Evolutionary conservation across 2,797 vertebrate genomes (phyloP).

Genomic region (Enteromius treurensis): DNA sequence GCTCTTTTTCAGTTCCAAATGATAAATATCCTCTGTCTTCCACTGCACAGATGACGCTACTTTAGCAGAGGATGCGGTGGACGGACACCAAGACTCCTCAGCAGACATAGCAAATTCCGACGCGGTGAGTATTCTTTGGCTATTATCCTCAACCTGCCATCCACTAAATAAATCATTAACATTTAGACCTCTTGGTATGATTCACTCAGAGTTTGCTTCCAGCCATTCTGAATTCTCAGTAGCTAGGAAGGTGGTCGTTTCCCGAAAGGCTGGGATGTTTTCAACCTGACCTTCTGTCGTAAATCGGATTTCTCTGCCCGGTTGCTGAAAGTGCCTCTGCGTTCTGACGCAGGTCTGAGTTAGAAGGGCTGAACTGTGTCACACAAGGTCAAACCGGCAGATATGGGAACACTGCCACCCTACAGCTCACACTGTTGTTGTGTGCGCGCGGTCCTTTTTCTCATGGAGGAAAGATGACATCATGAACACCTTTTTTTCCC

Average conservation of each 20-base stretch:
- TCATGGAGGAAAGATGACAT: constrained; percentile 42
- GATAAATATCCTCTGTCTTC: constrained; percentile 30
- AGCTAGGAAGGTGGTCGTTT: constrained; percentile 15
- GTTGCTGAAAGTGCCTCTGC: constrained; percentile 8
- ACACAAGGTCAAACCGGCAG: constrained; percentile 38
- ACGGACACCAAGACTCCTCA: constrained; percentile 61
- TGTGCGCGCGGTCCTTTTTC: constrained; percentile 15
- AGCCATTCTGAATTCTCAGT: constrained; percentile 28
- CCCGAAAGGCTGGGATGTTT: not conserved
- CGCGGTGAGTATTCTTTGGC: constrained; percentile 40
- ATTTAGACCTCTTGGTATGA: constrained; percentile 36
- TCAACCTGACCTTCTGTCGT: constrained; percentile 31
- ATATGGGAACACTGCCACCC: constrained; percentile 45
- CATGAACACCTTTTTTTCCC: constrained; percentile 34
- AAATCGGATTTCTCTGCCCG: constrained; percentile 36
- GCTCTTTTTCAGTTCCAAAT: constrained; percentile 1
- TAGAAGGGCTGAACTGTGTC: constrained; percentile 30
- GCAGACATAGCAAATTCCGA: constrained; percentile 4
- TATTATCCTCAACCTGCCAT: not conserved
- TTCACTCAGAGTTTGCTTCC: constrained; percentile 27
- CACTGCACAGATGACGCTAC: constrained; percentile 69
- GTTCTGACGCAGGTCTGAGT: constrained; percentile 43
- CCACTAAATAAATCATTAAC: constrained; percentile 42
- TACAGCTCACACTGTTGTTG: constrained; percentile 30
- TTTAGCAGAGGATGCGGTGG: constrained; percentile 72